These are phyloP conservation scores for Osmoderma eremita DNA, from an alignment of 2,888 invertebrate species.

Conservation along the genomic window DNA sequence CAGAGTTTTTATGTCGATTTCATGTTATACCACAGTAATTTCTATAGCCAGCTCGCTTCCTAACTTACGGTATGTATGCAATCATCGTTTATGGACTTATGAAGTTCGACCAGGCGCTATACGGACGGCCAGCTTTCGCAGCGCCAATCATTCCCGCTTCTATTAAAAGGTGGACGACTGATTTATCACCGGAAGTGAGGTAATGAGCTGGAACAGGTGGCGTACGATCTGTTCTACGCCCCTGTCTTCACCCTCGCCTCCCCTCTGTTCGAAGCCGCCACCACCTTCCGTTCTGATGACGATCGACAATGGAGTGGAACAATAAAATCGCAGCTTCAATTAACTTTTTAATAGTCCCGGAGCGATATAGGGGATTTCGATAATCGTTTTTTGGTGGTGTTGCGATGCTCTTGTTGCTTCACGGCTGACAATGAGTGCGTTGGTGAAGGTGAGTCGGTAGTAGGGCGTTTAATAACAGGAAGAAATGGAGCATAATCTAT, in stretches of 20 bases:
- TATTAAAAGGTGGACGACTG: slow-evolving; percentile 46
- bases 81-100: no score
- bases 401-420: no score
- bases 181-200: slow-evolving; percentile 62
- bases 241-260: slow-evolving; percentile 8
- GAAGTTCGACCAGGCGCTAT: no score
- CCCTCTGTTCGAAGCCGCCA: not conserved
- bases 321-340: slow-evolving; percentile 33
- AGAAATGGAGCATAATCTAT: no score
- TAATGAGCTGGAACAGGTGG: slow-evolving; percentile 63
- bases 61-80: no score
- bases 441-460: no score
- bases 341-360: slow-evolving; percentile 25
- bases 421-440: no score
- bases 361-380: not conserved
- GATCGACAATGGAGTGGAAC: slow-evolving; percentile 32
- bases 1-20: no score
- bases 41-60: no score
- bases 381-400: not conserved
- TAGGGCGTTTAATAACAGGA: no score
- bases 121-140: slow-evolving; percentile 26
- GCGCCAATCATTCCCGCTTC: not conserved
- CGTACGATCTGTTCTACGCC: slow-evolving; percentile 47
- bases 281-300: not conserved
- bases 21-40: no score